Conservation (phyloP, 2,888 invertebrate species). For the Tolmerus cingulatus region DNA sequence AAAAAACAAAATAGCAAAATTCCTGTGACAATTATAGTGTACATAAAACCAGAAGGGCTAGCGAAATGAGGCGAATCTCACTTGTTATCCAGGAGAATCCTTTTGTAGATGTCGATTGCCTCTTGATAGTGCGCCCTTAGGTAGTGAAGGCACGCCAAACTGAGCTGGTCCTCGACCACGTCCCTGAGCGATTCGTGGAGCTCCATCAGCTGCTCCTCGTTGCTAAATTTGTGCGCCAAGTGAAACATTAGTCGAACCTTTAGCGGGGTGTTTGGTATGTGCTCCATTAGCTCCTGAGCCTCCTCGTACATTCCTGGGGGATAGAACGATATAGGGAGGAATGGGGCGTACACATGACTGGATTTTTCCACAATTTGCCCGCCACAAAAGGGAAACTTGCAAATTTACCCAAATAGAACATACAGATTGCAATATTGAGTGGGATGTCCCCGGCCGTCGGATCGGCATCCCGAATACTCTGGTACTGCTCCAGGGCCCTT, state of each 20-base stretch:
- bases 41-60: background rate
- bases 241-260: slow-evolving; percentile 88
- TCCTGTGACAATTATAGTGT: too few relatives aligned
- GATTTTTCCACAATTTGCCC: background rate
- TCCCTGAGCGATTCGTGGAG: slow-evolving; percentile 87
- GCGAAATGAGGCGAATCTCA: slow-evolving; percentile 57
- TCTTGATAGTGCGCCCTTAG: slow-evolving; percentile 96
- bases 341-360: background rate
- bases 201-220: slow-evolving; percentile 84
- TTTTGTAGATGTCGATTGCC: slow-evolving; percentile 97
- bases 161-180: slow-evolving; percentile 92
- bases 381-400: slow-evolving; percentile 1
- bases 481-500: slow-evolving; percentile 78
- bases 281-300: slow-evolving; percentile 71
- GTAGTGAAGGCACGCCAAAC: slow-evolving; percentile 95
- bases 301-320: slow-evolving; percentile 70
- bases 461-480: slow-evolving; percentile 66
- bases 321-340: background rate
- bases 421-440: slow-evolving; percentile 90
- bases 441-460: slow-evolving; percentile 70
- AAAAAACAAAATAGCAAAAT: too few relatives aligned
- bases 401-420: slow-evolving; percentile 86
- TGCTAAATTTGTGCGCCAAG: slow-evolving; percentile 89
- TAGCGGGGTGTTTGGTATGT: slow-evolving; percentile 72
- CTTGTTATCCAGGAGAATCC: slow-evolving; percentile 90